Percentiles rank a stretch among this genome's conserved stretches.
phyloP scores from a whole-genome alignment of 2,113 vertebrate species.

The Alethe castanea region DNA sequence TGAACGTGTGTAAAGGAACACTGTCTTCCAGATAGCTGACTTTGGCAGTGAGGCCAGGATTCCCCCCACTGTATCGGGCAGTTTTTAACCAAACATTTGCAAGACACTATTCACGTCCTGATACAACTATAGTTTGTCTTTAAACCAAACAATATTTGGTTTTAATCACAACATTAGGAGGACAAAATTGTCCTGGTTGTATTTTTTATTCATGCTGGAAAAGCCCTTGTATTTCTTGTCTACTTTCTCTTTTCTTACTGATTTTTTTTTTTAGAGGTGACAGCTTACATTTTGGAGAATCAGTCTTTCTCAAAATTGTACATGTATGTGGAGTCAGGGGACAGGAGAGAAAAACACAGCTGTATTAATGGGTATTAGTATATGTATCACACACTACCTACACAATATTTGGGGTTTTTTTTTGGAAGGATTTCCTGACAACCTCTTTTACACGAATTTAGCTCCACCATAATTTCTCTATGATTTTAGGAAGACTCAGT shows the following conservation, averaged over 20 bases:
- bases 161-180: background rate
- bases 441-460: background rate
- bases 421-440: background rate
- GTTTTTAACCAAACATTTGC: background rate
- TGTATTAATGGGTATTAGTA: background rate
- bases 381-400: background rate
- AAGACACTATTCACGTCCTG: background rate
- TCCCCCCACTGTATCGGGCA: background rate
- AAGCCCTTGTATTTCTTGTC: background rate
- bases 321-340: background rate
- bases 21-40: background rate
- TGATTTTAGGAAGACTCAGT: background rate
- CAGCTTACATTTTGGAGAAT: background rate
- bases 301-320: background rate
- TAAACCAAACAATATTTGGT: background rate
- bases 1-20: accelerated
- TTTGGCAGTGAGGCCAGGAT: background rate
- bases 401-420: background rate
- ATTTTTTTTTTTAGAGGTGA: background rate
- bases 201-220: background rate
- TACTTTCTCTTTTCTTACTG: background rate
- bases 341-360: background rate
- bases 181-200: background rate
- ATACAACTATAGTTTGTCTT: background rate
- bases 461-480: background rate